Evolutionary conservation across 1,140 invertebrate species (phyloP).

Genomic region (Bombus difficillimus): DNA sequence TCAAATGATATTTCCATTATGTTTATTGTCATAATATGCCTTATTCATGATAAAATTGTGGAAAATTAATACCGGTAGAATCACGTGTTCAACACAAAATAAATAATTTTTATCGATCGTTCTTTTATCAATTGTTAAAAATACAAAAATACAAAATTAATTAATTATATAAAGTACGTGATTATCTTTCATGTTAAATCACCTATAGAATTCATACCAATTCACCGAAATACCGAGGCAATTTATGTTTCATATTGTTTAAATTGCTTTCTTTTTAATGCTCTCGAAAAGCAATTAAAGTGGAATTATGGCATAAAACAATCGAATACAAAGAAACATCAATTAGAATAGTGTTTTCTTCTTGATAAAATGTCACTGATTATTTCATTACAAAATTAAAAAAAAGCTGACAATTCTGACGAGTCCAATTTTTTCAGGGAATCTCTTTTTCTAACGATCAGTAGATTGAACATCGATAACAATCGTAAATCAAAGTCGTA

Average conservation of each 20-base stretch:
- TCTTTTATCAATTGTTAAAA: not conserved
- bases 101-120: not conserved
- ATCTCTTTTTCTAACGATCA: not conserved
- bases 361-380: too few relatives aligned
- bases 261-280: not conserved
- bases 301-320: not conserved
- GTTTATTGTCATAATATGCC: not conserved
- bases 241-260: not conserved
- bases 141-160: not conserved
- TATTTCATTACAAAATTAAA: too few relatives aligned
- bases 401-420: too few relatives aligned
- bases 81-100: not conserved
- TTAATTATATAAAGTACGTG: not conserved
- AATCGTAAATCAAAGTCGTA: conserved; percentile 14
- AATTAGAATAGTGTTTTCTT: not conserved
- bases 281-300: not conserved
- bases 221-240: not conserved
- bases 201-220: not conserved
- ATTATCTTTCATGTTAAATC: not conserved
- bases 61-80: not conserved
- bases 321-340: not conserved
- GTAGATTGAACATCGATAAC: not conserved
- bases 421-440: not conserved
- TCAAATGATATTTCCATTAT: not conserved
- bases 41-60: not conserved